A percentile compares a stretch with the other conserved stretches of the same genome.
phyloP scores from a whole-genome alignment of 2,888 invertebrate genomes.

The Drosophila borborema region DNA sequence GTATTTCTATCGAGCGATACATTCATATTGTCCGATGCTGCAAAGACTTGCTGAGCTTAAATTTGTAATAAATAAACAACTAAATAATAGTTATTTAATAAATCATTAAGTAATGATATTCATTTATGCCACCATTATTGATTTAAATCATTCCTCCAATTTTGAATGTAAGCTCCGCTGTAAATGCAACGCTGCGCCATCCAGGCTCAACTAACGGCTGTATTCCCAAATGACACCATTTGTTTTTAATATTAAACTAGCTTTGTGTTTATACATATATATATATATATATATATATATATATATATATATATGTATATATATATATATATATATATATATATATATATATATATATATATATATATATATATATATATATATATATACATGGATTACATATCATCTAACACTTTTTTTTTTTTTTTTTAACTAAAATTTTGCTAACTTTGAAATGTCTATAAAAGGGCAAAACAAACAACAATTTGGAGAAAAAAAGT shows the following conservation, averaged over 20 bases:
- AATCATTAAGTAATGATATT: not conserved
- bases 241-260: not conserved
- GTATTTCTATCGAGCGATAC: not conserved
- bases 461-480: not conserved
- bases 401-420: not conserved
- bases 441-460: not conserved
- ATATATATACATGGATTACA: not conserved
- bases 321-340: too few species aligned
- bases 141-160: not conserved
- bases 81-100: too few species aligned
- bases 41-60: not conserved
- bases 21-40: not conserved
- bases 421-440: not conserved
- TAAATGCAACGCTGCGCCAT: slow-evolving; percentile 2
- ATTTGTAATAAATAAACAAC: not conserved
- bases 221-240: not conserved
- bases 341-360: too few species aligned
- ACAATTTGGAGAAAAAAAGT: not conserved
- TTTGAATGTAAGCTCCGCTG: not conserved
- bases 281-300: too few species aligned
- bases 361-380: too few species aligned
- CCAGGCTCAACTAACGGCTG: not conserved
- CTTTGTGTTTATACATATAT: not conserved
- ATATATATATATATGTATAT: too few species aligned
- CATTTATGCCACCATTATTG: not conserved